Conservation (phyloP, 2,888 invertebrate genomes). For the Philopedon plagiatum region DNA sequence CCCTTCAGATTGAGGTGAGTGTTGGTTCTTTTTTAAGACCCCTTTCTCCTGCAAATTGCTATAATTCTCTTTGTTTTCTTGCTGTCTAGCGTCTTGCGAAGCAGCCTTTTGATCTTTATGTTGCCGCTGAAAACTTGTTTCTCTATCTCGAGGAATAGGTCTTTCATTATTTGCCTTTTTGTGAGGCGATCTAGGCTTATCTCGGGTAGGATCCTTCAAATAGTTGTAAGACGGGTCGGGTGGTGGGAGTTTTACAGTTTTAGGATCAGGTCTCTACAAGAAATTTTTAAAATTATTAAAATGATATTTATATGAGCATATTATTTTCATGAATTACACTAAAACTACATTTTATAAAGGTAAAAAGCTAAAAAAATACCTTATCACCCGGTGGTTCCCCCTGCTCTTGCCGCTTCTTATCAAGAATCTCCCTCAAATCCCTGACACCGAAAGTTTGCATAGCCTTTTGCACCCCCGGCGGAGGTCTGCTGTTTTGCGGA, state of each 20-base stretch:
- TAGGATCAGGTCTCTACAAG: conserved; percentile 1
- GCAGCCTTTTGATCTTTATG: neutral
- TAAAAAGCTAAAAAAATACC: conserved; percentile 44
- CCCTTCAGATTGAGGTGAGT: neutral
- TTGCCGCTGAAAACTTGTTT: neutral
- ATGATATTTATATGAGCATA: no score
- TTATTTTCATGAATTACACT: no score
- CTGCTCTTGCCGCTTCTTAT: conserved; percentile 54
- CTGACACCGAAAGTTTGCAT: conserved; percentile 54
- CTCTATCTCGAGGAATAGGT: neutral
- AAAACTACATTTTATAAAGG: no score
- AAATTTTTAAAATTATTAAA: no score
- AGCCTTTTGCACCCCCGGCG: conserved; percentile 54
- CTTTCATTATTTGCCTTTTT: no score
- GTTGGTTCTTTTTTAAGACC: neutral
- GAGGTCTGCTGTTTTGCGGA: conserved; percentile 17
- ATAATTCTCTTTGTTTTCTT: neutral
- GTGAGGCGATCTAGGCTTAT: neutral
- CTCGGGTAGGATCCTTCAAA: conserved; percentile 60
- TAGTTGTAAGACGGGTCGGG: conserved; percentile 61
- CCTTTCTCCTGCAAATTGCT: neutral
- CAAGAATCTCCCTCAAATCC: conserved; percentile 58
- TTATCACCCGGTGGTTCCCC: conserved; percentile 31
- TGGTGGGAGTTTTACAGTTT: conserved; percentile 55
- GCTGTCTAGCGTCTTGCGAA: neutral